Evolutionary conservation across 2,113 vertebrate species (phyloP).

Genomic region (Grus americana): DNA sequence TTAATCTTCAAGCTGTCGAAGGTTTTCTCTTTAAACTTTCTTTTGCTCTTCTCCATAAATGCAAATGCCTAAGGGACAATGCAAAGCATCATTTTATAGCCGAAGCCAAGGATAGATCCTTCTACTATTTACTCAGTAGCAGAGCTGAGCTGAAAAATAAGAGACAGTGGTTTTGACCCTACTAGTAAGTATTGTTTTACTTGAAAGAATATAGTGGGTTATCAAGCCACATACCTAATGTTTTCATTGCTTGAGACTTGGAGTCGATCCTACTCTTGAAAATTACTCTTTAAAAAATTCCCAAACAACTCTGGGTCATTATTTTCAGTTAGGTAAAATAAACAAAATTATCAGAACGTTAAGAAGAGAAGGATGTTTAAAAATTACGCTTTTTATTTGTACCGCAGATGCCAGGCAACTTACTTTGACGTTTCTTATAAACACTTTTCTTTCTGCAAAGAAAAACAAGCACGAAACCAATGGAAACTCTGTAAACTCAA

Average conservation of each 20-base stretch:
- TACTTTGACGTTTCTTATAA: not conserved
- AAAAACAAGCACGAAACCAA: not conserved
- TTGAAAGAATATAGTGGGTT: not conserved
- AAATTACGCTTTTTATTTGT: not conserved
- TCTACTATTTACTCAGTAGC: not conserved
- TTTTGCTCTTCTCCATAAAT: not conserved
- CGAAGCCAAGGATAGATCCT: not conserved
- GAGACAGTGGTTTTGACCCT: not conserved
- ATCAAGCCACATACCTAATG: not conserved
- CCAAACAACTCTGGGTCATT: not conserved
- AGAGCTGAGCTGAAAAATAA: not conserved
- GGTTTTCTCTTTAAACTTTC: not conserved
- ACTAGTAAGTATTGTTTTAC: not conserved
- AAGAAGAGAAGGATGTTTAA: not conserved
- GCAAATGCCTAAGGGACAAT: not conserved
- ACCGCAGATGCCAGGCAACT: not conserved
- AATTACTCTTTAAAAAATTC: not conserved
- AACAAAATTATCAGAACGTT: not conserved
- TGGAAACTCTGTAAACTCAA: not conserved
- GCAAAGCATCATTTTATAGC: not conserved
- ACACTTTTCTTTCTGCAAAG: not conserved
- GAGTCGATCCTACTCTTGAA: not conserved
- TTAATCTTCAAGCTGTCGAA: not conserved
- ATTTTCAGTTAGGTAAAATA: not conserved
- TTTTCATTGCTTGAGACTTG: not conserved